Evolutionary conservation across 2,888 invertebrate genomes (phyloP).

Genomic region (Byasa hedistus): DNA sequence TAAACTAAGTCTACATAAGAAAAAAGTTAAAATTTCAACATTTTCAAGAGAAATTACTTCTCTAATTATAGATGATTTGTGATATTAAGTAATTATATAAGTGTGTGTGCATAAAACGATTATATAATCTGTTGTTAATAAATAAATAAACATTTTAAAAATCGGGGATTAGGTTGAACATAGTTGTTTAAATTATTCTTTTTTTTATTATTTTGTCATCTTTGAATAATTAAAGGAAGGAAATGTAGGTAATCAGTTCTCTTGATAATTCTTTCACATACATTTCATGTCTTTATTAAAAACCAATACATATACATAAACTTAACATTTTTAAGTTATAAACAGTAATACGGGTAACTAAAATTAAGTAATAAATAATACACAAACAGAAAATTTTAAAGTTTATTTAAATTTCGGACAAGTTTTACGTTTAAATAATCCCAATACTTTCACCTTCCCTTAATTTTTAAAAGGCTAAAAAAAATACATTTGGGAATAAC

Average conservation of each 20-base stretch:
- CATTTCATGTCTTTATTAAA: neutral
- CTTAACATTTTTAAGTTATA: conserved; percentile 11
- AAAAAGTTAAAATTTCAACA: conserved; percentile 52
- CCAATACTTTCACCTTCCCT: too few relatives aligned
- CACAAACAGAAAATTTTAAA: too few relatives aligned
- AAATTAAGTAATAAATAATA: too few relatives aligned
- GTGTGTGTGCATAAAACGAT: neutral
- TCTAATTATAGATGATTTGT: conserved; percentile 57
- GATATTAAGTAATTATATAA: conserved; percentile 31
- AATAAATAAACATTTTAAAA: neutral
- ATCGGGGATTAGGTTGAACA: neutral
- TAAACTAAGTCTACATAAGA: conserved; percentile 79
- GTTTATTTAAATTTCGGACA: too few relatives aligned
- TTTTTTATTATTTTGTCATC: too few relatives aligned
- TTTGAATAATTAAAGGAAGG: too few relatives aligned
- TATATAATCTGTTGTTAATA: neutral
- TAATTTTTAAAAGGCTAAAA: too few relatives aligned
- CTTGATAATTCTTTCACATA: too few relatives aligned
- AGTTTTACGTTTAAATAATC: too few relatives aligned
- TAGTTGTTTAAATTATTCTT: neutral
- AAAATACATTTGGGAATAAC: too few relatives aligned
- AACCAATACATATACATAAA: conserved; percentile 16
- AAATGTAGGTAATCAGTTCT: too few relatives aligned
- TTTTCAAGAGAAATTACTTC: conserved; percentile 58
- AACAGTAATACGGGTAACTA: neutral